Percentiles rank a stretch among this genome's conserved stretches.
These are phyloP conservation scores for Platycercus adscitus DNA, from an alignment of 2,113 vertebrate genomes.

Conservation along the genomic window DNA sequence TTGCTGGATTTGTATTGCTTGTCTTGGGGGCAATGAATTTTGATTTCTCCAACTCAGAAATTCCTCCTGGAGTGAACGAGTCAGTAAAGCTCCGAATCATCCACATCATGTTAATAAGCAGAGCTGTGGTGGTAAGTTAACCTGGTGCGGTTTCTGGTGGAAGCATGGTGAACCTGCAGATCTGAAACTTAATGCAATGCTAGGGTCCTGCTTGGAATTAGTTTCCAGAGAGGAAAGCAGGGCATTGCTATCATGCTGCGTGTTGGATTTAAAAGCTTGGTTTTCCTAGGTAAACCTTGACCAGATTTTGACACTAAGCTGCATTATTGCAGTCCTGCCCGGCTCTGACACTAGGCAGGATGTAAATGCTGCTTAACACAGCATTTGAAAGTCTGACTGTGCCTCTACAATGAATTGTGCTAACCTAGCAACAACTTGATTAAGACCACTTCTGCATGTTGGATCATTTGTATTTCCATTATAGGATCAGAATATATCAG, in stretches of 20 bases:
- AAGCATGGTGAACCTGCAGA: neutral
- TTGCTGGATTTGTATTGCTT: conserved; percentile 76
- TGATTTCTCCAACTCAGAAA: conserved; percentile 79
- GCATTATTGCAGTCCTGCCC: neutral
- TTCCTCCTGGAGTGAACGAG: conserved; percentile 77
- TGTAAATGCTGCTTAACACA: neutral
- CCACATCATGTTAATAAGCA: conserved; percentile 71
- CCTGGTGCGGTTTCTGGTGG: neutral
- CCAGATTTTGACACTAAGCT: neutral
- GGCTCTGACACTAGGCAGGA: neutral
- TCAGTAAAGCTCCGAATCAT: conserved; percentile 74
- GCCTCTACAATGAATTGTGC: neutral
- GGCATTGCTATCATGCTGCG: neutral
- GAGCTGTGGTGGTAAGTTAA: conserved; percentile 79
- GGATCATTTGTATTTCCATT: neutral
- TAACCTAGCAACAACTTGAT: neutral
- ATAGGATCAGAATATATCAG: neutral
- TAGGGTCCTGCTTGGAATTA: neutral
- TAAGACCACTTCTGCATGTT: neutral
- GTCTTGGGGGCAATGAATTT: conserved; percentile 80
- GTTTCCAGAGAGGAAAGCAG: neutral
- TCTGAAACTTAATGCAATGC: neutral
- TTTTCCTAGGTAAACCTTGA: neutral
- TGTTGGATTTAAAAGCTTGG: neutral
- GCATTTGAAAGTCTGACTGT: neutral